A percentile compares a stretch with the other conserved stretches of the same genome.
phyloP scores from a whole-genome alignment of 2,113 vertebrate species.

The Clarias magur region DNA sequence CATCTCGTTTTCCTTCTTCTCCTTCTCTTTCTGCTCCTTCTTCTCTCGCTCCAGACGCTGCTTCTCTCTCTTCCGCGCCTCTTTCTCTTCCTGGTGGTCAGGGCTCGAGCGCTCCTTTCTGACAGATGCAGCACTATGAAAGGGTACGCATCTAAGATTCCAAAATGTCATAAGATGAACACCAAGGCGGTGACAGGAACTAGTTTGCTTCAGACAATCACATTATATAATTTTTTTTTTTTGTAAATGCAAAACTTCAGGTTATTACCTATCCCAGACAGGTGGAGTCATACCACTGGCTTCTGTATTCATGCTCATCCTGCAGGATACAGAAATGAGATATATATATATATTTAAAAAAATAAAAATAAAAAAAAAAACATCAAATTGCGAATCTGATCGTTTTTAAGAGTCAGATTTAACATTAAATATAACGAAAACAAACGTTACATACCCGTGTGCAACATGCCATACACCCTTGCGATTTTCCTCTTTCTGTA shows the following conservation, averaged over 20 bases:
- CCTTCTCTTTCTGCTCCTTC: constrained; percentile 74
- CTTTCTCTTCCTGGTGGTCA: constrained; percentile 62
- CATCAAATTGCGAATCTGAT: no score
- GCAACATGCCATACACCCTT: constrained; percentile 56
- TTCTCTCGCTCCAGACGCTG: constrained; percentile 74
- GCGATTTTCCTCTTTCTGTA: constrained; percentile 63
- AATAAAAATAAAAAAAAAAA: no score
- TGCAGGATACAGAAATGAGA: background rate
- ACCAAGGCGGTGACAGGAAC: background rate
- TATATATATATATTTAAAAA: no score
- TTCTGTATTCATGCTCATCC: constrained; percentile 27
- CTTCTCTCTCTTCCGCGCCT: constrained; percentile 72
- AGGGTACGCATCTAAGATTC: background rate
- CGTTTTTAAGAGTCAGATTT: background rate
- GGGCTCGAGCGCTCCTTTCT: constrained; percentile 62
- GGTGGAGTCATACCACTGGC: background rate
- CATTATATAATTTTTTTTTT: background rate
- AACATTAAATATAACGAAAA: background rate
- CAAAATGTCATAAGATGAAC: background rate
- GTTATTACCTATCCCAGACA: constrained; percentile 29
- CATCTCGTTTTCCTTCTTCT: constrained; percentile 75
- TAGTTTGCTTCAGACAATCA: background rate
- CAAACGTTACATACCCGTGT: constrained; percentile 60
- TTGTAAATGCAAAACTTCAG: background rate
- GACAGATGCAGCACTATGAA: constrained; percentile 1